These are phyloP conservation scores for Tachina fera DNA, from an alignment of 2,888 invertebrate species.

Conservation along the genomic window DNA sequence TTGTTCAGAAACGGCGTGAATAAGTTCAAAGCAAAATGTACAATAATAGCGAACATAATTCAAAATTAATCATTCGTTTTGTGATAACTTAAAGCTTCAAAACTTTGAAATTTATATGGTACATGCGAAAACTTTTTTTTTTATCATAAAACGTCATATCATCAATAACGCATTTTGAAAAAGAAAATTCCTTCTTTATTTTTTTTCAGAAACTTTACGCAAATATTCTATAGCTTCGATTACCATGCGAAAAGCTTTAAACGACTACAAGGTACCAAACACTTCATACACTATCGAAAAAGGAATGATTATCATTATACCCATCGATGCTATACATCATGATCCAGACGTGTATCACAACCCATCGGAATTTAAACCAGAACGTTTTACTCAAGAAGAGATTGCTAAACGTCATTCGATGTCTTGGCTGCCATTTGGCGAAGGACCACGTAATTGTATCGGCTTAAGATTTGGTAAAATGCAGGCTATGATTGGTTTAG, in stretches of 20 bases:
- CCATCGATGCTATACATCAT: conserved; percentile 83
- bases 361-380: conserved; percentile 83
- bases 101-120: too few relatives aligned
- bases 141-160: background rate
- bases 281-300: conserved; percentile 83
- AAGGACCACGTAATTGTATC: conserved; percentile 80
- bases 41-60: too few relatives aligned
- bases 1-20: too few relatives aligned
- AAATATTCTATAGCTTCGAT: conserved; percentile 82
- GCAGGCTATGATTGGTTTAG: conserved; percentile 78
- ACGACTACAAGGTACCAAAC: conserved; percentile 79
- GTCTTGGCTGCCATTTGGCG: conserved; percentile 79
- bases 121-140: too few relatives aligned
- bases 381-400: conserved; percentile 81
- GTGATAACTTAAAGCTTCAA: too few relatives aligned
- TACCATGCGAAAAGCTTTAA: conserved; percentile 78
- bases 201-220: conserved; percentile 82
- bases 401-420: conserved; percentile 76
- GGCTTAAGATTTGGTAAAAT: conserved; percentile 81
- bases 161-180: too few relatives aligned
- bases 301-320: conserved; percentile 84
- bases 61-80: too few relatives aligned
- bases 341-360: conserved; percentile 83
- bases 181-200: background rate
- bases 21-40: too few relatives aligned